Evolutionary conservation across 2,113 vertebrate species (phyloP).

Genomic region (Campylomormyrus tamandua): DNA sequence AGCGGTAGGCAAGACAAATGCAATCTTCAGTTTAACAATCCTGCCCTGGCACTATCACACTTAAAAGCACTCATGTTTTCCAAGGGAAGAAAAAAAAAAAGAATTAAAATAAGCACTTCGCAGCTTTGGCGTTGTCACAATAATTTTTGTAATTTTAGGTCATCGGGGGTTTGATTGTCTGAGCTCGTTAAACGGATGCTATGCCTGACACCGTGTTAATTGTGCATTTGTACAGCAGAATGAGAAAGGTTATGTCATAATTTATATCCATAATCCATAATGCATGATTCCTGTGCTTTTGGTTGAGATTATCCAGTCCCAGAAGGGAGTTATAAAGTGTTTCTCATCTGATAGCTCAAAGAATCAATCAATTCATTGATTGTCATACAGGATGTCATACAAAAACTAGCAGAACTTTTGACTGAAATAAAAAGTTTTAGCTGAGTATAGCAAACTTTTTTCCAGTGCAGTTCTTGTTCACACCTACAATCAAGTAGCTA

Average conservation of each 20-base stretch:
- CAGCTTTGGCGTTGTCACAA: slow-evolving; percentile 31
- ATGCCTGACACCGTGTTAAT: not conserved
- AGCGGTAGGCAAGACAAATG: slow-evolving; percentile 60
- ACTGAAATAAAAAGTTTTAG: not conserved
- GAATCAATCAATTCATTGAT: not conserved
- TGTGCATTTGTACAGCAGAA: not conserved
- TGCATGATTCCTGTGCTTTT: not conserved
- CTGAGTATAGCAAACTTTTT: not conserved
- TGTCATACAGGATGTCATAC: not conserved
- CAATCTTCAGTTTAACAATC: slow-evolving; percentile 45
- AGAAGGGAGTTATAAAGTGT: not conserved
- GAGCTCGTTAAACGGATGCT: not conserved
- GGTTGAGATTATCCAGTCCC: not conserved
- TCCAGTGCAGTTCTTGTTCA: not conserved
- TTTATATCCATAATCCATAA: not conserved
- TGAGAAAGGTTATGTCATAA: not conserved
- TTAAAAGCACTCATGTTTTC: slow-evolving; percentile 44
- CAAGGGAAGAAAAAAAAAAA: slow-evolving; percentile 22
- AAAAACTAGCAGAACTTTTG: not conserved
- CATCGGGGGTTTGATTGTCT: not conserved
- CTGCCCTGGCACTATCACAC: slow-evolving; percentile 37
- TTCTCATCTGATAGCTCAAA: not conserved
- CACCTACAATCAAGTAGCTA: not conserved
- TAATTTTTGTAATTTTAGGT: slow-evolving; percentile 23
- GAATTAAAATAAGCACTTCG: slow-evolving; percentile 22